Evolutionary conservation across 2,888 invertebrate species (phyloP).

Genomic region (Melinopterus prodromus): DNA sequence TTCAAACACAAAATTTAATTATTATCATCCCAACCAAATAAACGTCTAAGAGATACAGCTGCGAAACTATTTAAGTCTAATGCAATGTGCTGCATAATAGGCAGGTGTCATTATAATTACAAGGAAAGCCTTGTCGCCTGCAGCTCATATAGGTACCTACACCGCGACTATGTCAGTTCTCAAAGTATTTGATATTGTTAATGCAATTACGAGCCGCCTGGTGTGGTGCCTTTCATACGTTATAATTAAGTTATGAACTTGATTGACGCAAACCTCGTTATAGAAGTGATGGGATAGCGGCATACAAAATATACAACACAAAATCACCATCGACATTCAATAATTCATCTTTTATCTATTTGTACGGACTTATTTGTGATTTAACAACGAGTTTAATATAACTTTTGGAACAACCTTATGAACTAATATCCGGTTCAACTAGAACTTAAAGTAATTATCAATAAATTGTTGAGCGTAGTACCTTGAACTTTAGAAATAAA

Average conservation of each 20-base stretch:
- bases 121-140: neutral
- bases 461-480: no score
- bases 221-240: neutral
- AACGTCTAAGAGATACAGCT: neutral
- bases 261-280: neutral
- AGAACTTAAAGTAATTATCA: no score
- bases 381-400: no score
- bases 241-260: neutral
- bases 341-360: neutral
- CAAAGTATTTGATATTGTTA: slow-evolving; percentile 4
- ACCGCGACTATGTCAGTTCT: neutral
- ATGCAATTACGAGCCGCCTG: neutral
- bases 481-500: no score
- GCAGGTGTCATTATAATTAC: neutral
- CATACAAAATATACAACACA: neutral
- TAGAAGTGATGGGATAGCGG: neutral
- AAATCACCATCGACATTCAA: neutral
- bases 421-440: no score
- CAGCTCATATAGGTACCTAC: neutral
- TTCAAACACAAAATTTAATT: no score
- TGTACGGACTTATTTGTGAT: no score
- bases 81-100: neutral
- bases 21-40: neutral
- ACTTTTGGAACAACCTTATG: no score
- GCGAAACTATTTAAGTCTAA: neutral